Evolutionary conservation across 1,140 invertebrate species (phyloP).

Genomic region (Pogonus chalceus): DNA sequence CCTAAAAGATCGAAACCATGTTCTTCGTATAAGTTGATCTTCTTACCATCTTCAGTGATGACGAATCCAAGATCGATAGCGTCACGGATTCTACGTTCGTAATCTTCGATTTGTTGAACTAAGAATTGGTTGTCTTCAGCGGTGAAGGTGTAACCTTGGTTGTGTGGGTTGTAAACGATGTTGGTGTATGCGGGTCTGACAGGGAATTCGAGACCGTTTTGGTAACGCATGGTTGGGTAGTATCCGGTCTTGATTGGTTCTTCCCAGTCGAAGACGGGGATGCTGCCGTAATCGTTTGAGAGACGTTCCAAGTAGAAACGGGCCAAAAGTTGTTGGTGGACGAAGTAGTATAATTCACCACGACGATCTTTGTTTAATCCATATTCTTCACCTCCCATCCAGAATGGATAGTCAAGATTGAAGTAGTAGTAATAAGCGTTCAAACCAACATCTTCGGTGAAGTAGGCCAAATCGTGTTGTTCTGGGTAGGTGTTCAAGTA

Average conservation of each 20-base stretch:
- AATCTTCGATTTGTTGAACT: constrained; percentile 19
- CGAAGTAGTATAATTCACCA: constrained; percentile 47
- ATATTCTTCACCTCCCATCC: constrained; percentile 40
- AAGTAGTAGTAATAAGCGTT: constrained; percentile 54
- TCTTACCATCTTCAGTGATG: constrained; percentile 27
- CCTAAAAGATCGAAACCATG: constrained; percentile 38
- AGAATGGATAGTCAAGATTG: constrained; percentile 47
- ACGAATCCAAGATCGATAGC: constrained; percentile 40
- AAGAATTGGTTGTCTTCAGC: constrained; percentile 14
- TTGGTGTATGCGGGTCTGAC: constrained; percentile 37
- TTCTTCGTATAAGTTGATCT: constrained; percentile 27
- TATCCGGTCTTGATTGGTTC: constrained; percentile 48
- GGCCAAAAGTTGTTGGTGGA: constrained; percentile 46
- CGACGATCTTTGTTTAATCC: constrained; percentile 41
- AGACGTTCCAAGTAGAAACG: constrained; percentile 59
- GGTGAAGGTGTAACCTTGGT: constrained; percentile 29
- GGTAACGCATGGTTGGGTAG: constrained; percentile 50
- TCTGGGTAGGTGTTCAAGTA: constrained; percentile 35
- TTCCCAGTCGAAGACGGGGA: constrained; percentile 45
- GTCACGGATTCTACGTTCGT: constrained; percentile 37
- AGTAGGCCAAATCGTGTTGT: constrained; percentile 54
- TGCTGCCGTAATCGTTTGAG: constrained; percentile 49
- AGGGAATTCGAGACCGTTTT: constrained; percentile 55
- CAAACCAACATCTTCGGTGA: constrained; percentile 56
- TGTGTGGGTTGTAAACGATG: constrained; percentile 27